Evolutionary conservation across 2,113 vertebrate species (phyloP).

Genomic region (Campylorhamphus procurvoides): DNA sequence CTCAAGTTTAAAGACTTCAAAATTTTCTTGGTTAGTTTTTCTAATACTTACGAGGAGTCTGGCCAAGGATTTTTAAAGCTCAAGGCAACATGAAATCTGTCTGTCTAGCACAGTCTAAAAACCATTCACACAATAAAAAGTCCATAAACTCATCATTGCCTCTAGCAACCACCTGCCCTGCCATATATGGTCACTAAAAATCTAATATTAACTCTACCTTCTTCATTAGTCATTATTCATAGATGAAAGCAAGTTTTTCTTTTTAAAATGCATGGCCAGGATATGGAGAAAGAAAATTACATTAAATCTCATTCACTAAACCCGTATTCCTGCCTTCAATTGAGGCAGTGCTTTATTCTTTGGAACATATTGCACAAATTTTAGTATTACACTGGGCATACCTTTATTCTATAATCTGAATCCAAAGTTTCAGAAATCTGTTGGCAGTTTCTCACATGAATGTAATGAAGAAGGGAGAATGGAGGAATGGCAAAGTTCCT

Average conservation of each 20-base stretch:
- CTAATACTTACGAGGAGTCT: background rate
- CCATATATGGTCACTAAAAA: background rate
- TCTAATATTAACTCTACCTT: background rate
- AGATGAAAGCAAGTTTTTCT: background rate
- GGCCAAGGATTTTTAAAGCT: background rate
- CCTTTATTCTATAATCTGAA: background rate
- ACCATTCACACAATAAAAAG: background rate
- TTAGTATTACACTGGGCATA: background rate
- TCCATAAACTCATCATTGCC: background rate
- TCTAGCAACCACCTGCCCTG: conserved; percentile 35
- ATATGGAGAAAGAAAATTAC: background rate
- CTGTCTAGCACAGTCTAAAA: background rate
- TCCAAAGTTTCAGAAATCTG: background rate
- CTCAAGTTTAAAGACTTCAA: background rate
- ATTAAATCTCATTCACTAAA: background rate
- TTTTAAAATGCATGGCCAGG: background rate
- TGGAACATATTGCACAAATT: background rate
- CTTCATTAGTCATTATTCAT: background rate
- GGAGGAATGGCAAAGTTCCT: background rate
- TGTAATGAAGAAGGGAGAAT: background rate
- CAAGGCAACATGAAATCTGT: background rate
- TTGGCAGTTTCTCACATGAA: background rate
- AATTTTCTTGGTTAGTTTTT: background rate
- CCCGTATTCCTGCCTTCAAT: background rate
- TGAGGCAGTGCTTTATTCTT: background rate